phyloP scores from a whole-genome alignment of 2,888 invertebrate species.

The Lycocerus yunnanus region DNA sequence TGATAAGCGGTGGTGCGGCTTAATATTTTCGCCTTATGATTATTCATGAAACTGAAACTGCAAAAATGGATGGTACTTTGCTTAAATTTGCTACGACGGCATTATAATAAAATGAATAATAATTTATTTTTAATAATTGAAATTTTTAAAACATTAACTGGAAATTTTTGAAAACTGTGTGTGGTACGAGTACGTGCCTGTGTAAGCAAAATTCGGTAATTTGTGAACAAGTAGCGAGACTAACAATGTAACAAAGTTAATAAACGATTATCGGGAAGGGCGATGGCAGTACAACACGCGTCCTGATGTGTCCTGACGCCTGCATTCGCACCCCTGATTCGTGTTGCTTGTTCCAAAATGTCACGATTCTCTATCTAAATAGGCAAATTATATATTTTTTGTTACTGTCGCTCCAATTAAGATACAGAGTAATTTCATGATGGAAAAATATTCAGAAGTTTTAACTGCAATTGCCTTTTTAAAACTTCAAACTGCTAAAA shows the following conservation, averaged over 20 bases:
- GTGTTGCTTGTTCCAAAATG: slow-evolving; percentile 34
- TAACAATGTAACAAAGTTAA: slow-evolving; percentile 56
- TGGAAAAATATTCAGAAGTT: not conserved
- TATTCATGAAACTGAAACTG: slow-evolving; percentile 24
- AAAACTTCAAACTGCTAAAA: not conserved
- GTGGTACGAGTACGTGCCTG: slow-evolving; percentile 49
- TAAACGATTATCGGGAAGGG: slow-evolving; percentile 42
- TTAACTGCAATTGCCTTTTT: not conserved
- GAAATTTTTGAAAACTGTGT: slow-evolving; percentile 31
- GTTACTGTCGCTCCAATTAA: slow-evolving; percentile 17
- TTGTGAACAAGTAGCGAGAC: slow-evolving; percentile 52
- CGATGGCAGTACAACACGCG: slow-evolving; percentile 40
- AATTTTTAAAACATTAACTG: not conserved
- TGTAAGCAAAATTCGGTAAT: slow-evolving; percentile 50
- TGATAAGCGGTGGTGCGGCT: not conserved
- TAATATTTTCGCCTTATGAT: slow-evolving; percentile 11
- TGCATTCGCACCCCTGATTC: slow-evolving; percentile 31
- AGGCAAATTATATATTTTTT: slow-evolving; percentile 26
- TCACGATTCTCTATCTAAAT: slow-evolving; percentile 36
- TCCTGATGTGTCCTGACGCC: slow-evolving; percentile 39
- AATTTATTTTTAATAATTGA: not conserved
- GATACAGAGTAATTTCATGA: slow-evolving; percentile 11
- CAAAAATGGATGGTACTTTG: slow-evolving; percentile 23
- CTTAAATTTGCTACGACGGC: slow-evolving; percentile 12
- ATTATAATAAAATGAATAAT: not conserved